Conservation (phyloP, 1,140 invertebrate species). For the Anastatus disparis region DNA sequence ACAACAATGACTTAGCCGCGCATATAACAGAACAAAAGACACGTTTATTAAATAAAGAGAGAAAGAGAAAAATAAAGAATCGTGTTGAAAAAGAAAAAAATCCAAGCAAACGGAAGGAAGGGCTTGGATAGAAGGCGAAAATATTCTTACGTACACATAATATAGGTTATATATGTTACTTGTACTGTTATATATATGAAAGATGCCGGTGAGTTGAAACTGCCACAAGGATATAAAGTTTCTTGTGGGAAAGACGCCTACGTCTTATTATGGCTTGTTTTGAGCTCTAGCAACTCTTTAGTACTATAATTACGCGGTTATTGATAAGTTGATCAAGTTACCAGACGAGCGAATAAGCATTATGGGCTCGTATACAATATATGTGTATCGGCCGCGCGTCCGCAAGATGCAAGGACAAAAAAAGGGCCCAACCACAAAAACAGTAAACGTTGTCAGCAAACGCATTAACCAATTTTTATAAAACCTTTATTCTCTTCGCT, state of each 20-base stretch:
- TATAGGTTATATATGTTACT: too few relatives aligned
- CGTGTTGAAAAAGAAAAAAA: too few relatives aligned
- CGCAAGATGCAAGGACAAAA: too few relatives aligned
- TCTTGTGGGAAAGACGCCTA: conserved; percentile 67
- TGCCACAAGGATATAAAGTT: conserved; percentile 65
- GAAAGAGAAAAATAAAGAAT: not conserved
- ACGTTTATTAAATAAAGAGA: not conserved
- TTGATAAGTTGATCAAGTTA: conserved; percentile 69
- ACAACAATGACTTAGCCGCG: not conserved
- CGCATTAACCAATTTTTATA: too few relatives aligned
- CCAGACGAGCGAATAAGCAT: conserved; percentile 54
- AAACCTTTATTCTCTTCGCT: too few relatives aligned
- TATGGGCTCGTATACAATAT: conserved; percentile 56
- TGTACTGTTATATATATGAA: too few relatives aligned
- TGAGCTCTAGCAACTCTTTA: conserved; percentile 66
- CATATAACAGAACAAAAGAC: not conserved
- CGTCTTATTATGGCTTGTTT: conserved; percentile 68
- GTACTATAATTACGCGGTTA: conserved; percentile 67
- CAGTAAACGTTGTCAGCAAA: too few relatives aligned
- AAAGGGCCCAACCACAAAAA: too few relatives aligned
- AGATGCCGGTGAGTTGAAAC: conserved; percentile 61
- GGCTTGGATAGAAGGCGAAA: conserved; percentile 2
- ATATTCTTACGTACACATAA: not conserved
- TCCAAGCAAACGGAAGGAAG: too few relatives aligned
- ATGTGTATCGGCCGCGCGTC: too few relatives aligned